Conservation (phyloP, 1,140 invertebrate species). For the Spodoptera frugiperda region DNA sequence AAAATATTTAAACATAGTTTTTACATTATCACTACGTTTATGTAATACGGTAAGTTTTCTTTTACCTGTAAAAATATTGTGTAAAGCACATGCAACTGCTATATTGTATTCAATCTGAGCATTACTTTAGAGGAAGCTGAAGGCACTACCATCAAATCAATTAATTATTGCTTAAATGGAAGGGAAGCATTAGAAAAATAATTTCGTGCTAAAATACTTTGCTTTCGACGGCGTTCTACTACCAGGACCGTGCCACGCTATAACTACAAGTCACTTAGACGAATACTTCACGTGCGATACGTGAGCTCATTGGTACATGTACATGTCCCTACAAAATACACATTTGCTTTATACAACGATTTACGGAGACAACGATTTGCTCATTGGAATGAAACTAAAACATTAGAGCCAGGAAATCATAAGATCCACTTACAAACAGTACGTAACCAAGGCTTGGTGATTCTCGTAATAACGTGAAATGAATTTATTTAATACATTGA, state of each 20-base stretch:
- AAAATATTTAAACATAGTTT: slow-evolving; percentile 80
- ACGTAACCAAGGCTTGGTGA: slow-evolving; percentile 38
- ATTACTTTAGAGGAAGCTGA: slow-evolving; percentile 81
- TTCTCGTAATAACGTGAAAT: slow-evolving; percentile 46
- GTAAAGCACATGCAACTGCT: slow-evolving; percentile 82
- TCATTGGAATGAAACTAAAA: slow-evolving; percentile 65
- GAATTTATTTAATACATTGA: slow-evolving; percentile 60
- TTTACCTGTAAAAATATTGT: slow-evolving; percentile 84
- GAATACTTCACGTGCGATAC: slow-evolving; percentile 57
- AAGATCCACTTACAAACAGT: slow-evolving; percentile 33
- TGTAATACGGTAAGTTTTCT: slow-evolving; percentile 83
- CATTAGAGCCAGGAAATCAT: slow-evolving; percentile 37
- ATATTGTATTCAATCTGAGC: slow-evolving; percentile 75
- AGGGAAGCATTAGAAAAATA: slow-evolving; percentile 82
- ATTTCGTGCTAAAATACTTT: slow-evolving; percentile 73
- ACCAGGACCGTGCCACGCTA: slow-evolving; percentile 66
- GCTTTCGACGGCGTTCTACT: slow-evolving; percentile 68
- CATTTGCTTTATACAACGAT: slow-evolving; percentile 50
- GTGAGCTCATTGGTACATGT: slow-evolving; percentile 45
- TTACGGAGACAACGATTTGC: slow-evolving; percentile 58
- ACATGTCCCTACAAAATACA: slow-evolving; percentile 48
- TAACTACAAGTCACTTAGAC: slow-evolving; percentile 54
- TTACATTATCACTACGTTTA: slow-evolving; percentile 81
- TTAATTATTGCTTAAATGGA: slow-evolving; percentile 80
- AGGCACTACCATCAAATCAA: slow-evolving; percentile 84